Base-by-base conservation (phyloP, 1,140 invertebrate genomes). In the Samia ricini region DNA sequence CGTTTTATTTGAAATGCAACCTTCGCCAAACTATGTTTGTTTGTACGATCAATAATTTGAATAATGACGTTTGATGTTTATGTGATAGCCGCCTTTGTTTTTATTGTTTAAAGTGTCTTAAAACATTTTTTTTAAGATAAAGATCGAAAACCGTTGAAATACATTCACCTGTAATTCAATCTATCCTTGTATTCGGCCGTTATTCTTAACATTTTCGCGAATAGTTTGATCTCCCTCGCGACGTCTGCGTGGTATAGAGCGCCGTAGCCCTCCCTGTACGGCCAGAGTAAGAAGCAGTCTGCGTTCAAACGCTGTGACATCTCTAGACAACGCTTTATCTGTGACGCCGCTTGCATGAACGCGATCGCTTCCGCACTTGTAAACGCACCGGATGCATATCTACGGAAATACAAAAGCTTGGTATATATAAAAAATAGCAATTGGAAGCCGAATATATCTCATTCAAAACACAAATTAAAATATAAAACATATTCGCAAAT, bases 321-420 rank as follows among this genome's bases (percentile, higher is more conserved):
- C 69, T 95, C 93, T 49, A 95, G 75, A 24, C 92, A 93, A 75
- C 93, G 92, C 79, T 94, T 94, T 21, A 94, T 91, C 74, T 94
- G 93, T 15, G 92, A 91, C 15, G 91, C 93, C 2, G 93, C 93
- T 70, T 91, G 92, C 3, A 92, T 91, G 66, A 93, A 90, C 0
- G 93, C 91, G 60, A 91, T 82, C 0, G 92, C 91, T 68, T 94
- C 93, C 56, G 91, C 91, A 68, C 91, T 94, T 21, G 93, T 93
- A 12, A 88, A 87, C 0, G 93, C 93, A 24, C 94, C 93, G 66
- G 92, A 91, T 67, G 91, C 88, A 74, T 93, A 94, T 66, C 93
- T 93, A 66, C 1, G 71, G 77, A 50, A 49, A 66, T n/a, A n/a
- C n/a, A n/a, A n/a, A n/a, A n/a, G n/a, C 7, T 51, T 22, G 8